Conservation (phyloP, 2,113 vertebrate species). For the Orycteropus afer region DNA sequence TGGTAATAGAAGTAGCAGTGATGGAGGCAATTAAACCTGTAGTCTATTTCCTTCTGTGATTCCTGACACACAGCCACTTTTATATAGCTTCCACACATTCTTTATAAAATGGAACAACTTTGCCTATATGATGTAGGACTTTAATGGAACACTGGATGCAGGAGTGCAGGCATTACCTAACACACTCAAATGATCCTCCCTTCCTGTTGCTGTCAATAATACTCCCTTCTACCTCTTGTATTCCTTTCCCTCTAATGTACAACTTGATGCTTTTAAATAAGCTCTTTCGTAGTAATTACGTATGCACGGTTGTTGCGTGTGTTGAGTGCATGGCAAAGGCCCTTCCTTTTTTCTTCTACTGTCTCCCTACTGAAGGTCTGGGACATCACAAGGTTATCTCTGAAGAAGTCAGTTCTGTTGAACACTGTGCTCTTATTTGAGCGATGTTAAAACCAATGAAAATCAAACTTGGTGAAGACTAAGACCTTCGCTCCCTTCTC, state of each 20-base stretch:
- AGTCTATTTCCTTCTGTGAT: background rate
- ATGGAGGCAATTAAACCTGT: background rate
- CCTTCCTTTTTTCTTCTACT: background rate
- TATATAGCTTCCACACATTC: background rate
- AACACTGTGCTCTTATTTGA: constrained; percentile 24
- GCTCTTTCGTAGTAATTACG: background rate
- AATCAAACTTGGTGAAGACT: constrained; percentile 29
- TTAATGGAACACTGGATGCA: background rate
- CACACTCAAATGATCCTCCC: background rate
- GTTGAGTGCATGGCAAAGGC: background rate
- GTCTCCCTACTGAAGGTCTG: background rate
- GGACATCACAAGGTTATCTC: background rate
- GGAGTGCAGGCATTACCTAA: background rate
- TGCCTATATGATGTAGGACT: background rate
- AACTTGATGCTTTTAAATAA: background rate
- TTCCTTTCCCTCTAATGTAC: background rate
- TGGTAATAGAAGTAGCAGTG: background rate
- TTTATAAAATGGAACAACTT: background rate
- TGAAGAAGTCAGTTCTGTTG: constrained; percentile 26
- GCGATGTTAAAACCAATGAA: constrained; percentile 43
- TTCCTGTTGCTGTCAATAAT: background rate
- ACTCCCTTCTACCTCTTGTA: background rate
- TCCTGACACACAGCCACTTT: background rate
- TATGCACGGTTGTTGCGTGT: background rate
- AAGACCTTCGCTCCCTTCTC: constrained; percentile 51